These are phyloP conservation scores for Eupithecia centaureata DNA, from an alignment of 2,888 invertebrate species.

Conservation along the genomic window DNA sequence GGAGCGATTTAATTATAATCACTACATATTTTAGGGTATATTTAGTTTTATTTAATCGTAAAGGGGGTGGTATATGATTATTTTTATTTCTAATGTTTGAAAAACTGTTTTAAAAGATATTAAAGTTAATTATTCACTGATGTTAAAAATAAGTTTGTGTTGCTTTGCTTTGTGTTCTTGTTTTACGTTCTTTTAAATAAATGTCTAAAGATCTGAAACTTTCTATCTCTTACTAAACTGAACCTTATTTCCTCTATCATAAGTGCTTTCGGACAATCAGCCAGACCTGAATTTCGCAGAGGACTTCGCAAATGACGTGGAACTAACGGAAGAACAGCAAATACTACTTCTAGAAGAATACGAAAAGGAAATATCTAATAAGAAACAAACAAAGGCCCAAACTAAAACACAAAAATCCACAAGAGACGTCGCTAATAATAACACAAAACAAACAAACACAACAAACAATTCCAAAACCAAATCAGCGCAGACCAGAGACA, in stretches of 20 bases:
- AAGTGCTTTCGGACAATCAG: constrained; percentile 29
- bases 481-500: constrained; percentile 62
- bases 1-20: not conserved
- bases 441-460: constrained; percentile 59
- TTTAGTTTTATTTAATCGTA: not conserved
- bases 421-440: constrained; percentile 69
- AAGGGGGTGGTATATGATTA: not conserved
- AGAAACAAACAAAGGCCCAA: constrained; percentile 62
- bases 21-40: not conserved
- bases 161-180: constrained; percentile 9
- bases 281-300: constrained; percentile 68
- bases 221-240: constrained; percentile 33
- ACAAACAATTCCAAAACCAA: constrained; percentile 50
- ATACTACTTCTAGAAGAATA: constrained; percentile 87
- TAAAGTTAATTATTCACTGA: not conserved
- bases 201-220: constrained; percentile 28
- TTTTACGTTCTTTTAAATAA: constrained; percentile 21
- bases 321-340: constrained; percentile 89
- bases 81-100: not conserved
- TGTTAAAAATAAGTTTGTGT: constrained; percentile 5
- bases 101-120: not conserved
- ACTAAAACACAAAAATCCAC: constrained; percentile 41
- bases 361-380: constrained; percentile 85
- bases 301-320: constrained; percentile 86
- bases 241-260: constrained; percentile 33